Evolutionary conservation across 2,797 vertebrate genomes (phyloP).

Genomic region (Anguilla pacifica): DNA sequence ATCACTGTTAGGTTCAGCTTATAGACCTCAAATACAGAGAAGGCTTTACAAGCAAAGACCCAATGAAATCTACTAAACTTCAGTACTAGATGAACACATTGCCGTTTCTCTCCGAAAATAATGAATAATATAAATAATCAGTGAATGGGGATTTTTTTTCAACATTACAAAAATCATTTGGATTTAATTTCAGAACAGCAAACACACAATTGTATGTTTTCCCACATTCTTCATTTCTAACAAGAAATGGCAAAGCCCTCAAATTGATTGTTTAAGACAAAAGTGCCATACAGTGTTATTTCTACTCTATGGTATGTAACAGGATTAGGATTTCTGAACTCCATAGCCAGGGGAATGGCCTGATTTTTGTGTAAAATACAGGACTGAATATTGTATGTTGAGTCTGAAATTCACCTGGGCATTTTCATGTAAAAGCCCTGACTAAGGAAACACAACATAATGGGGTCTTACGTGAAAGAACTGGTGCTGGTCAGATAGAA

Average conservation of each 20-base stretch:
- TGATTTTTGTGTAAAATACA: constrained; percentile 17
- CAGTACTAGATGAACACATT: constrained; percentile 11
- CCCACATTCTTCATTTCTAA: constrained; percentile 39
- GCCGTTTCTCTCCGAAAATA: constrained; percentile 17
- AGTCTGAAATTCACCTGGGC: background rate
- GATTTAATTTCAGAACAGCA: constrained; percentile 32
- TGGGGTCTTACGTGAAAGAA: background rate
- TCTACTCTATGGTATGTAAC: constrained; percentile 5
- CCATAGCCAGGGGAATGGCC: constrained; percentile 12
- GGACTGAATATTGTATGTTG: background rate
- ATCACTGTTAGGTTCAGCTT: background rate
- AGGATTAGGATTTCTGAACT: background rate
- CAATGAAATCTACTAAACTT: background rate
- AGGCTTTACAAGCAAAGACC: background rate
- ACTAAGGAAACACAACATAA: background rate
- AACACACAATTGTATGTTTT: constrained; percentile 18
- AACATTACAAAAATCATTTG: constrained; percentile 37
- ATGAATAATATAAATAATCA: constrained; percentile 26
- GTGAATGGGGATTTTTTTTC: constrained; percentile 16
- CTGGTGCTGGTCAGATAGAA: background rate
- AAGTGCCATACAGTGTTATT: constrained; percentile 46
- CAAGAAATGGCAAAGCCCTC: constrained; percentile 47
- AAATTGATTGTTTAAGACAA: constrained; percentile 49
- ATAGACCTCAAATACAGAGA: background rate
- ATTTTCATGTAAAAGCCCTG: background rate